Evolutionary conservation across 2,113 vertebrate species (phyloP).

Genomic region (Pelecanus crispus): DNA sequence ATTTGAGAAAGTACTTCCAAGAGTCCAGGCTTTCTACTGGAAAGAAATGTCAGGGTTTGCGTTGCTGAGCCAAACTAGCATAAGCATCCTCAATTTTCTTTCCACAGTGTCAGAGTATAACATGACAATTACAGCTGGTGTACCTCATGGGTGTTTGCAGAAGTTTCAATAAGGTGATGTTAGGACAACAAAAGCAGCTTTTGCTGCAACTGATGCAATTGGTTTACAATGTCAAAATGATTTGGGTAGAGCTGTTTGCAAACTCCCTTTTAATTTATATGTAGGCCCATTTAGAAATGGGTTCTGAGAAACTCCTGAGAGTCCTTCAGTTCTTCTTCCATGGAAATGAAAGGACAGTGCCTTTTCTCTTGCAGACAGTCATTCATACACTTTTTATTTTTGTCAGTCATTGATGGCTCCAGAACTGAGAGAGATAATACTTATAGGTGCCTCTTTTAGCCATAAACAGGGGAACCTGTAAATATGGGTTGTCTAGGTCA

Average conservation of each 20-base stretch:
- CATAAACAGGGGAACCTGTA: background rate
- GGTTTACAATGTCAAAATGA: background rate
- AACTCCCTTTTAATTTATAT: background rate
- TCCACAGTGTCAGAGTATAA: background rate
- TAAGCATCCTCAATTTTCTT: background rate
- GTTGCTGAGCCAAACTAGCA: background rate
- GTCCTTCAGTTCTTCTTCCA: background rate
- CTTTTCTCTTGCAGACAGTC: background rate
- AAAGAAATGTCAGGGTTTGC: background rate
- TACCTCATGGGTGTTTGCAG: background rate
- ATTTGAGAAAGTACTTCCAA: slow-evolving; percentile 19
- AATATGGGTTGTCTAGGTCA: background rate
- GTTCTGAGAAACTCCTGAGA: background rate
- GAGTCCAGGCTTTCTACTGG: background rate
- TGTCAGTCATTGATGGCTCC: background rate
- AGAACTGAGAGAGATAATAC: background rate
- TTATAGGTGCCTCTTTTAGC: background rate
- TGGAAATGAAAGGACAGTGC: background rate
- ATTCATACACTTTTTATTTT: background rate
- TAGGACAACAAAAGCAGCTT: background rate
- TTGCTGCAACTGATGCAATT: background rate
- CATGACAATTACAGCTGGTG: background rate
- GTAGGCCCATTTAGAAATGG: background rate
- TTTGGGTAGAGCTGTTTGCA: background rate
- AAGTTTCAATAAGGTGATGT: background rate